Conservation (phyloP, 2,797 vertebrate species). For the Myoxocephalus aenaeus region DNA sequence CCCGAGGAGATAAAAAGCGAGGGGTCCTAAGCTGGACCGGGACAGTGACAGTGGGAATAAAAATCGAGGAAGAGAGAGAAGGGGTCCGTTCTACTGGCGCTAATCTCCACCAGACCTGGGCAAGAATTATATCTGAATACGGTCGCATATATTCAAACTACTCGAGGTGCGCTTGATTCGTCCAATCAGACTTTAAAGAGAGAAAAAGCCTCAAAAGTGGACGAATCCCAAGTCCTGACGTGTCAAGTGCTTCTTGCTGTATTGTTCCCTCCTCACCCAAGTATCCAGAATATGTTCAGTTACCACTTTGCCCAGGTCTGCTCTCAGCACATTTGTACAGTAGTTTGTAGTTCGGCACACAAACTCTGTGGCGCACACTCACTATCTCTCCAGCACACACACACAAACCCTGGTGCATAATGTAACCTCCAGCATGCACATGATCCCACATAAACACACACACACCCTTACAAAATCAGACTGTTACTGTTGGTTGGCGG, state of each 20-base stretch:
- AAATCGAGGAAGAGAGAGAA: constrained; percentile 43
- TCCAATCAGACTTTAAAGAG: constrained; percentile 39
- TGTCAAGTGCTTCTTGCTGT: constrained; percentile 62
- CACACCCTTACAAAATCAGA: constrained; percentile 77
- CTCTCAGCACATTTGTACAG: constrained; percentile 77
- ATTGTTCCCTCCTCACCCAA: constrained; percentile 8
- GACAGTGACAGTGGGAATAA: constrained; percentile 16
- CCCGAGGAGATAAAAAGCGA: constrained; percentile 75
- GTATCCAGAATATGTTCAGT: constrained; percentile 56
- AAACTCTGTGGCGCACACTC: constrained; percentile 72
- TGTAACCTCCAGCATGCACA: constrained; percentile 75
- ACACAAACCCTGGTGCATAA: constrained; percentile 64
- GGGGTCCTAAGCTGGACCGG: constrained; percentile 75
- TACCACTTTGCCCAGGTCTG: constrained; percentile 69
- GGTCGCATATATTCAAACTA: constrained; percentile 46
- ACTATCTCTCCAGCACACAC: constrained; percentile 58
- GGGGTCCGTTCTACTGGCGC: constrained; percentile 54
- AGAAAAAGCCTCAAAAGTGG: constrained; percentile 61
- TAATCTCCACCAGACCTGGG: constrained; percentile 68
- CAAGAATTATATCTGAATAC: constrained; percentile 33
- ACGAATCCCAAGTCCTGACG: constrained; percentile 47
- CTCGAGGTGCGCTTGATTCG: constrained; percentile 54
- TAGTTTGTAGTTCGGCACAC: constrained; percentile 74
- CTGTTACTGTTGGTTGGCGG: constrained; percentile 80
- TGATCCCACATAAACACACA: constrained; percentile 55